These are phyloP conservation scores for Anoura caudifer DNA, from an alignment of 2,113 vertebrate genomes.

Conservation along the genomic window DNA sequence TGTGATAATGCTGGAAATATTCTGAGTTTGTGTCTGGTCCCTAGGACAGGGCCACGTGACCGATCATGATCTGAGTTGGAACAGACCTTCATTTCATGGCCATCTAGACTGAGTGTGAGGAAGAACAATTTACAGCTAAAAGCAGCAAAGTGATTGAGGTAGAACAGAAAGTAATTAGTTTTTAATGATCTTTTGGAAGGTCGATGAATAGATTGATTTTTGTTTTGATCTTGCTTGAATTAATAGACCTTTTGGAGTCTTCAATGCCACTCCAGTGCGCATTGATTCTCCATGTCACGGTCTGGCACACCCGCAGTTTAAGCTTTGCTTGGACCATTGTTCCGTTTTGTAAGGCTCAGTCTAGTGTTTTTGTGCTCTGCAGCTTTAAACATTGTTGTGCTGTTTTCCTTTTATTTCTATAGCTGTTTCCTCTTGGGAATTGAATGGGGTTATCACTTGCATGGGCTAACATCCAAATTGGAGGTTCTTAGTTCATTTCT, in stretches of 20 bases:
- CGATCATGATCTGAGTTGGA: conserved; percentile 1
- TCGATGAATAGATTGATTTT: conserved; percentile 69
- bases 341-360: conserved; percentile 44
- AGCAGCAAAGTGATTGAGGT: conserved; percentile 57
- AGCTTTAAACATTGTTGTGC: conserved; percentile 62
- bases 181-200: conserved; percentile 76
- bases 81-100: background rate
- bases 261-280: conserved; percentile 17
- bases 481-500: conserved; percentile 36
- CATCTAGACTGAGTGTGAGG: conserved; percentile 19
- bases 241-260: conserved; percentile 68
- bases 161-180: conserved; percentile 76
- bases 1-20: background rate
- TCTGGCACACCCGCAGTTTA: conserved; percentile 58
- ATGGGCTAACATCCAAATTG: conserved; percentile 54
- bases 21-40: background rate
- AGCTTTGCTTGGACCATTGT: conserved; percentile 64
- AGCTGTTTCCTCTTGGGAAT: conserved; percentile 74
- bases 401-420: conserved; percentile 71
- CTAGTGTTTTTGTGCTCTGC: conserved; percentile 57
- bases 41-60: background rate
- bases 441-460: conserved; percentile 64
- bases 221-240: conserved; percentile 77
- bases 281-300: conserved; percentile 73
- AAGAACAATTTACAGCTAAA: conserved; percentile 50